Base-by-base conservation (phyloP, 2,797 vertebrate genomes). In the Scyliorhinus canicula region DNA sequence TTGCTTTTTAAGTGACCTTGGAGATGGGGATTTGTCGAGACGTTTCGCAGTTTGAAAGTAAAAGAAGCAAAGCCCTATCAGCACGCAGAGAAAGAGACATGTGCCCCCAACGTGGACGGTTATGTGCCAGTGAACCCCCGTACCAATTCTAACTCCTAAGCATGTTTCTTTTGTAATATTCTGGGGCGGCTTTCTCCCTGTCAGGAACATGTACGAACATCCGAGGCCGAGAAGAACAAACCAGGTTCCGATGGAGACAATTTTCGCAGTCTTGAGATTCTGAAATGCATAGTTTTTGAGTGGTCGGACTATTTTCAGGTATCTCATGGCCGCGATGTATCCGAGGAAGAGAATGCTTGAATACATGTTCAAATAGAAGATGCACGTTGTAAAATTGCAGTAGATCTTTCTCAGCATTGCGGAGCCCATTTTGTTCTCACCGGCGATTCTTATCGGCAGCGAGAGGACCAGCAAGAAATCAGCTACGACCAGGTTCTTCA, bases 291-390 rank as follows among this genome's bases (percentile, higher is more conserved):
- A 96, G n/a, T 84, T 96, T 31, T 95, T 95, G 0, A 96, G 47
- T 21, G 97, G 63, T 65, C 21, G 19, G 63, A 65, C 63, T 19
- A 65, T 65, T 65, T 65, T 98, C 95, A 97, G 95, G 31, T 97
- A 98, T 97, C 97, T 97, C 96, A 97, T 97, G 0, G 96, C 97
- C 0, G 97, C 97, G 47, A 98, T 97, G 96, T 96, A 97, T 0
- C 97, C 97, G 97, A 98, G 97, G 96, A 98, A 97, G 95, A 97
- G 95, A 95, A 98, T 97, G 97, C 97, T 98, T 95, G 97, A 96
- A 4, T 97, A 98, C 97, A 97, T 97, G 96, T 98, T 98, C 71
- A 97, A 96, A 82, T 97, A 98, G 71, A 98, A 97, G 69, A 96
- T 95, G 0, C 96, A 69, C 0, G 97, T 96, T 0, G 97, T 97